Base-by-base conservation (phyloP, 2,797 vertebrate genomes). In the Lophius americanus region DNA sequence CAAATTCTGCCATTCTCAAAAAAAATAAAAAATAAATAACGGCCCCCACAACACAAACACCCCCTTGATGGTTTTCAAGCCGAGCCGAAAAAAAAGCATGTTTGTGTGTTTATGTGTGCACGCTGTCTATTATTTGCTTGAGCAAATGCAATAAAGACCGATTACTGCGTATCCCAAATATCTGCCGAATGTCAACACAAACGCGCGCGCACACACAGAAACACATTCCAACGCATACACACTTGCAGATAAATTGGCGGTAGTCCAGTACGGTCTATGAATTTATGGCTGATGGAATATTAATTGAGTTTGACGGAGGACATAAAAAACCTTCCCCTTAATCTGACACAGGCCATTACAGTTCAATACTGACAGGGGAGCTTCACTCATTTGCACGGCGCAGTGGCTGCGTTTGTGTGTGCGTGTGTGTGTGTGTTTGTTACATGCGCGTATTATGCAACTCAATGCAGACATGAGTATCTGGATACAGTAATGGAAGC, bases 301-400 rank as follows among this genome's bases (percentile, higher is more conserved):
- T 92, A 93, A 93, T 93, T 91, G 91, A 90, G 79, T 91, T 91
- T 93, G 91, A 93, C 87, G 60, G 84, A 85, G 81, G 86, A 91
- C 90, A 93, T 91, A 88, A 91, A 90, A 88, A 87, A 87, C 79
- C 85, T 85, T 88, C 77, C 76, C 81, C 78, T 87, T 92, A 90
- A 91, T 91, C 89, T 90, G 89, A 88, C 87, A 89, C 59, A 81
- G 87, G 62, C 87, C 90, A 90, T 92, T 92, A 92, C 74, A 70
- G 84, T 89, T 89, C 78, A 81, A 78, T 79, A 79, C 78, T 85
- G 87, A 92, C 90, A 85, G 82, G 85, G 86, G 78, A 90, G 85
- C 74, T 65, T 53, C 66, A 62, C 72, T 85, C 79, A 70, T 81
- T 72, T 78, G 72, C 51, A 47, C 47, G 37, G 66, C 61, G 50